Evolutionary conservation across 2,888 invertebrate genomes (phyloP).

Genomic region (Trissoscelio sp.): DNA sequence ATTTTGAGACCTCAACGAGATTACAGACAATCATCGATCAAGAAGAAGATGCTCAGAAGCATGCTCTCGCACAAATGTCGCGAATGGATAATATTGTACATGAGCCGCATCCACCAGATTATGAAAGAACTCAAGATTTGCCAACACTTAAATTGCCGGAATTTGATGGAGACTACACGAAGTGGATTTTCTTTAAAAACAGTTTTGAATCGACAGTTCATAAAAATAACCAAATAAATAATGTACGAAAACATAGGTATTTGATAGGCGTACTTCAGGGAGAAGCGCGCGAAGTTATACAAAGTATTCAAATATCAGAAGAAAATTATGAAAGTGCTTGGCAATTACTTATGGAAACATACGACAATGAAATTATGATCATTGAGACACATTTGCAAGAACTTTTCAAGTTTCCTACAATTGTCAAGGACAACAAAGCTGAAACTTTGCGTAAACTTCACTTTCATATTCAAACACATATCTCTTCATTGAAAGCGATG

Average conservation of each 20-base stretch:
- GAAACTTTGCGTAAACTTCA: neutral
- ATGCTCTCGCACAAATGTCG: neutral
- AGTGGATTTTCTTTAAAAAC: conserved; percentile 19
- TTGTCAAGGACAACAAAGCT: neutral
- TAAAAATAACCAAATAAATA: neutral
- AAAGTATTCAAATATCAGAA: neutral
- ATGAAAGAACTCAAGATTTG: too few species aligned
- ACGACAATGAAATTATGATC: conserved; percentile 13
- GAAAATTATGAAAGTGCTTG: conserved; percentile 27
- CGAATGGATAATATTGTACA: too few species aligned
- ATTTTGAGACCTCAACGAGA: neutral
- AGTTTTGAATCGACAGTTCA: conserved; percentile 5
- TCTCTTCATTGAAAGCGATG: neutral
- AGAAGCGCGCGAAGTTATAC: conserved; percentile 3
- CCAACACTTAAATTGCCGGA: conserved; percentile 5
- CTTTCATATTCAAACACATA: conserved; percentile 4
- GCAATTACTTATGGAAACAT: neutral
- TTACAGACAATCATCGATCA: neutral
- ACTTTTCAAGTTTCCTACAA: conserved; percentile 10
- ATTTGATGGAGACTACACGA: conserved; percentile 8
- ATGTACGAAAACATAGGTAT: conserved; percentile 3
- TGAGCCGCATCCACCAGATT: too few species aligned
- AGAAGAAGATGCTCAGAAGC: neutral
- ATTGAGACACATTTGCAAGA: conserved; percentile 15
- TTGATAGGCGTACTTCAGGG: conserved; percentile 8